Evolutionary conservation across 2,888 invertebrate genomes (phyloP), one percentile per base, ranked within the genome.

Genomic region (Trilocha varians): DNA sequence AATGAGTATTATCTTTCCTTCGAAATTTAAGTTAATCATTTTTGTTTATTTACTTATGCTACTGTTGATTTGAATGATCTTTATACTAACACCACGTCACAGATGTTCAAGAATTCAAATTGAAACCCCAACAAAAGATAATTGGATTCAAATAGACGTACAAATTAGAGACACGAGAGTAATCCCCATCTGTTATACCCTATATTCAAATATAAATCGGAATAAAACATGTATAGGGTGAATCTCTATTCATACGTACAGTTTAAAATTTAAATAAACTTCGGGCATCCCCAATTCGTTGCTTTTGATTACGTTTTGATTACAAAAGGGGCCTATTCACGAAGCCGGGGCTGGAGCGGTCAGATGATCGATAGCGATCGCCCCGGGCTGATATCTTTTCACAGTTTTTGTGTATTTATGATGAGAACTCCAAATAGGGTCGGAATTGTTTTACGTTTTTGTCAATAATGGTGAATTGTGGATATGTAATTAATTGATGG

Each of bases 241-340:
- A 49, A 53, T 50, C 46, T 46, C 50, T 50, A 60, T 65, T 58
- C 57, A 60, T 57, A 43, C 43, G 53, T 52, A 52, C 57, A 65
- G 68, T 72, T 76, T 71, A 73, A 78, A 76, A 73, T 78, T 74
- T 62, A 73, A 78, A 82, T 78, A 72, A 72, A 74, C 65, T 78
- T 75, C 57, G 67, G 57, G 48, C 59, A 55, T 59, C 66, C 69
- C 74, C 71, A 68, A 71, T 71, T 72, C 70, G 58, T 70, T 59
- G 59, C 69, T 65, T 77, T 80, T 80, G 77, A 83, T 82, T 77
- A 80, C 78, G 72, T 78, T 79, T 77, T 78, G 78, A 79, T 78
- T 78, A 77, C 73, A 71, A 70, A 71, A 66, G 78, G 73, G 58
- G 58, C 47, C 62, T 59, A 57, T 70, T 67, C 63, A 60, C 52